Evolutionary conservation across 2,113 vertebrate species (phyloP).

Genomic region (Hyperopisus bebe): DNA sequence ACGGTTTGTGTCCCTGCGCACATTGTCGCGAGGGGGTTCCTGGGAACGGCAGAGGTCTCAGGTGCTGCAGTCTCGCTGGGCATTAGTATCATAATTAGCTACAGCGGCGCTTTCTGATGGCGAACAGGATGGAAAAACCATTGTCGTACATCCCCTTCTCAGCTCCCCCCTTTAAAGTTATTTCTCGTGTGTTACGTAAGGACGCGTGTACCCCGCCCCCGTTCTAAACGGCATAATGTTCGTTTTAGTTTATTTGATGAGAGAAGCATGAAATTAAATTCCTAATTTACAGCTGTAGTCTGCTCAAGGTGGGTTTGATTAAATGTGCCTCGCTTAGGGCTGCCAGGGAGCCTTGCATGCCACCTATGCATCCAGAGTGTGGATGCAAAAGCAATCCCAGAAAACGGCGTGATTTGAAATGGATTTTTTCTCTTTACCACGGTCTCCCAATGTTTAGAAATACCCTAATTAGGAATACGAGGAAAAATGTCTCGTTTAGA

Average conservation of each 20-base stretch:
- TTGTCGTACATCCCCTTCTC: conserved; percentile 12
- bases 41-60: conserved; percentile 52
- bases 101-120: conserved; percentile 52
- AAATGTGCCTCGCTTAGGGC: not conserved
- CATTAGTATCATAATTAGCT: conserved; percentile 56
- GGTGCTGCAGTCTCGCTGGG: conserved; percentile 52
- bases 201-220: not conserved
- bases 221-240: not conserved
- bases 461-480: not conserved
- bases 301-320: conserved; percentile 23
- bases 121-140: conserved; percentile 49
- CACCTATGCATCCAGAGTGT: not conserved
- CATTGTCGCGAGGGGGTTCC: conserved; percentile 61
- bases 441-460: not conserved
- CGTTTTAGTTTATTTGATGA: conserved; percentile 22
- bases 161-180: not conserved
- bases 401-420: conserved; percentile 8
- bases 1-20: conserved; percentile 53
- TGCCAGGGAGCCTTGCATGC: conserved; percentile 12
- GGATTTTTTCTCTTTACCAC: not conserved
- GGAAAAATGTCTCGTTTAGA: not conserved
- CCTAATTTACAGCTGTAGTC: conserved; percentile 28
- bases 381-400: conserved; percentile 13
- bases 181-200: conserved; percentile 23
- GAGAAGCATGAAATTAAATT: conserved; percentile 24